Evolutionary conservation across 2,888 invertebrate species (phyloP), one percentile per base, ranked within the genome.

Genomic region (Pterostichus niger): DNA sequence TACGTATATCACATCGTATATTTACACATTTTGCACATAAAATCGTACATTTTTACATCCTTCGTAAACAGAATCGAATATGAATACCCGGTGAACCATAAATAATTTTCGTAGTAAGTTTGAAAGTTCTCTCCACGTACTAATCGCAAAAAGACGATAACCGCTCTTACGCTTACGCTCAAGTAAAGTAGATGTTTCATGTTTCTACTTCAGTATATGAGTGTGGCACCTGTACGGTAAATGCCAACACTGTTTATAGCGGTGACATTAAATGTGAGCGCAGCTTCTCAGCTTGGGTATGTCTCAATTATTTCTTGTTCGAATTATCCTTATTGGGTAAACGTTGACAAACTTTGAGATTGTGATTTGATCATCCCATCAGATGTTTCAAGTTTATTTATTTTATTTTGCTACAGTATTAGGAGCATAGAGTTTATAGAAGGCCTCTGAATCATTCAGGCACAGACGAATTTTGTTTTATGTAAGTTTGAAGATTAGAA

Each of bases 101-200:
- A 71, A 71, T 71, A 71, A 71, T 71, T 71, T 71, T 17, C 7
- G 17, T 71, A 17, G 24, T 44, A 71, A 71, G 68, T 71, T 71
- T 71, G 44, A 64, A 64, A 44, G 46, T 71, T 71, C 44, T 44
- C 24, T 11, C 11, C 44, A 71, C 68, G 68, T 71, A 71, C 44
- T 46, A 44, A 71, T 71, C 24, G 68, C 68, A 71, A 71, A 71
- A 71, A 71, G 68, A 64, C 64, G 64, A 64, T 64, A 64, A 64
- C 64, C 35, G 35, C 59, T 59, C 59, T 59, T 11, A 33, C 40
- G 64, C 64, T 64, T 35, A n/a, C n/a, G n/a, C 64, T 64, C 13
- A 11, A 5, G 24, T 11, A 11, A 7, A 35, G 33, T 35, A 13
- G 64, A 64, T 35, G 35, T n/a, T 64, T 64, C n/a, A n/a, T 35